A percentile compares a stretch with the other conserved stretches of the same genome.
phyloP scores from a whole-genome alignment of 2,113 vertebrate genomes.

The Calyptommatus sinebrachiatus region DNA sequence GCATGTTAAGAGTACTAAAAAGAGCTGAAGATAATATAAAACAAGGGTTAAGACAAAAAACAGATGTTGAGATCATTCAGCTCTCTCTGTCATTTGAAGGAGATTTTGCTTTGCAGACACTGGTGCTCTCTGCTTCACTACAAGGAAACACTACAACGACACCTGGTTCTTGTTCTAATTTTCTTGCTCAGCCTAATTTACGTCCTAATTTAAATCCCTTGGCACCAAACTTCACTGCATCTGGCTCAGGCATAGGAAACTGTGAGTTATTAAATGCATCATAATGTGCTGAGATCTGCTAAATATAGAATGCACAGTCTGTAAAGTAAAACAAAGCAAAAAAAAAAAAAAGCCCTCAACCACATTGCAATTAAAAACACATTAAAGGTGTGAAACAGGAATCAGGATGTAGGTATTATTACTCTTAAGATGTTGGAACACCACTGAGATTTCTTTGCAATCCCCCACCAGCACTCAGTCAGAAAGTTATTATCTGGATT shows the following conservation, averaged over 20 bases:
- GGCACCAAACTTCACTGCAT: slow-evolving; percentile 19
- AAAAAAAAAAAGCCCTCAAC: background rate
- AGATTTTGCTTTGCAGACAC: background rate
- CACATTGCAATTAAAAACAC: slow-evolving; percentile 30
- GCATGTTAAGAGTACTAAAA: background rate
- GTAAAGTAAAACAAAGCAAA: slow-evolving; percentile 20
- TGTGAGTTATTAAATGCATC: slow-evolving; percentile 26
- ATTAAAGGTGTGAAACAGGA: slow-evolving; percentile 30
- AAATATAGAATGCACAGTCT: slow-evolving; percentile 31
- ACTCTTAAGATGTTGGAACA: slow-evolving; percentile 16
- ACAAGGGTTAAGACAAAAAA: slow-evolving; percentile 8
- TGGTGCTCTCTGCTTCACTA: background rate
- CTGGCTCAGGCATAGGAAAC: slow-evolving; percentile 19
- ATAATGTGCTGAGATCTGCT: slow-evolving; percentile 28
- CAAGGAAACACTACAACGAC: background rate
- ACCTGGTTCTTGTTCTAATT: slow-evolving; percentile 25
- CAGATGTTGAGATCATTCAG: background rate
- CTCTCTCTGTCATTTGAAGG: slow-evolving; percentile 2
- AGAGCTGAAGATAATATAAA: background rate
- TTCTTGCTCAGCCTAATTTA: slow-evolving; percentile 24
- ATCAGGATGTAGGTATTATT: slow-evolving; percentile 23
- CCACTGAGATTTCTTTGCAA: slow-evolving; percentile 5
- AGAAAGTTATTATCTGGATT: slow-evolving; percentile 30
- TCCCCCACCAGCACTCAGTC: slow-evolving; percentile 11
- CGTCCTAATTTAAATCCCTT: slow-evolving; percentile 30